A percentile compares a stretch with the other conserved stretches of the same genome.
phyloP scores from a whole-genome alignment of 2,888 invertebrate species.

The Lottia scabra region DNA sequence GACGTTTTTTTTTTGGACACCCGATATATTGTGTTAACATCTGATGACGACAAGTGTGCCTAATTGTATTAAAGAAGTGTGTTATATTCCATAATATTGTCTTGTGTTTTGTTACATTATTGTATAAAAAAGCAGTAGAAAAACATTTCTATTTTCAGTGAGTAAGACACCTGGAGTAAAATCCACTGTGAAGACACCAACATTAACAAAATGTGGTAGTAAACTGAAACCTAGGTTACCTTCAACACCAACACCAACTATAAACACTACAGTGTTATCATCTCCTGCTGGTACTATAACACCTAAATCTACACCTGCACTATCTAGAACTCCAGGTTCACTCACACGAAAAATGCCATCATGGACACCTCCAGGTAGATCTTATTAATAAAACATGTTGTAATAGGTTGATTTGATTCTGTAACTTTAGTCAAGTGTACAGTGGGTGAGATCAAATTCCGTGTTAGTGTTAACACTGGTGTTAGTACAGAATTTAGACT shows the following conservation, averaged over 20 bases:
- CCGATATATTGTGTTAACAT: no score
- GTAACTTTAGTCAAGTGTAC: no score
- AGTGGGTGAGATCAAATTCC: no score
- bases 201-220: slow-evolving; percentile 15
- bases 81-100: no score
- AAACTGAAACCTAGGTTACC: not conserved
- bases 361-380: slow-evolving; percentile 36
- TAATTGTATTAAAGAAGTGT: no score
- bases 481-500: no score
- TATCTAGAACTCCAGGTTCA: slow-evolving; percentile 21
- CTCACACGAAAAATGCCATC: slow-evolving; percentile 19
- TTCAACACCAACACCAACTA: slow-evolving; percentile 7
- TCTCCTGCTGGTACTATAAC: slow-evolving; percentile 5
- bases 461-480: no score
- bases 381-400: not conserved
- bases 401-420: no score
- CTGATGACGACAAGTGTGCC: no score
- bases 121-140: no score
- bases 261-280: slow-evolving; percentile 4
- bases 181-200: slow-evolving; percentile 10
- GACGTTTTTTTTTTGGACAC: no score
- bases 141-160: not conserved
- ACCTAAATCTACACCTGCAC: slow-evolving; percentile 5
- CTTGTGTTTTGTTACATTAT: no score
- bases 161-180: not conserved